Evolutionary conservation across 2,888 invertebrate species (phyloP).

Genomic region (Glaucopsyche alexis): DNA sequence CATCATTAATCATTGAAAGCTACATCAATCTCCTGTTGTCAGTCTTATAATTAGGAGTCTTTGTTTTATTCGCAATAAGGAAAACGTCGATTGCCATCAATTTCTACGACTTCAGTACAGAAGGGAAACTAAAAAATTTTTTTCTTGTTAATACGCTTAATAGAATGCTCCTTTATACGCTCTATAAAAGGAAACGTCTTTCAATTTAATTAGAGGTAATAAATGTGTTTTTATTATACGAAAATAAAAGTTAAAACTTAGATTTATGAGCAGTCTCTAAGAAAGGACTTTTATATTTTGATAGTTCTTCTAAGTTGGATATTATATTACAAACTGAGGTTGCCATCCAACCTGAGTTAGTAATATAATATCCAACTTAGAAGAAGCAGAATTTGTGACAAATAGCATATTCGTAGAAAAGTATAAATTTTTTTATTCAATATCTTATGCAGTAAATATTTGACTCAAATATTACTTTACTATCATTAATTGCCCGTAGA

Average conservation of each 20-base stretch:
- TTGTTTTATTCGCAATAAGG: slow-evolving; percentile 25
- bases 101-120: background rate
- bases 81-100: slow-evolving; percentile 27
- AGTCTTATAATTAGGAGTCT: slow-evolving; percentile 27
- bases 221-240: background rate
- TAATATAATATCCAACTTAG: no score
- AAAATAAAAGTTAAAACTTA: background rate
- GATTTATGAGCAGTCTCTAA: background rate
- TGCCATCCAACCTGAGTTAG: no score
- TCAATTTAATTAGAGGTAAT: slow-evolving; percentile 8
- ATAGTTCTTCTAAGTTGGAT: background rate
- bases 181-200: background rate
- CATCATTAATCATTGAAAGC: slow-evolving; percentile 19
- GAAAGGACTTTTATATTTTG: background rate
- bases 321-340: background rate
- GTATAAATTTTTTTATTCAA: no score
- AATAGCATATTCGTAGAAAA: no score
- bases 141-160: slow-evolving; percentile 19
- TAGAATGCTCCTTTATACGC: slow-evolving; percentile 1
- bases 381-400: no score
- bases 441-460: no score
- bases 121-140: background rate
- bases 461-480: no score
- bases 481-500: no score
- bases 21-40: slow-evolving; percentile 21